Evolutionary conservation across 2,797 vertebrate species (phyloP), one percentile per base, ranked within the genome.

Genomic region (Notolepis coatsorum): DNA sequence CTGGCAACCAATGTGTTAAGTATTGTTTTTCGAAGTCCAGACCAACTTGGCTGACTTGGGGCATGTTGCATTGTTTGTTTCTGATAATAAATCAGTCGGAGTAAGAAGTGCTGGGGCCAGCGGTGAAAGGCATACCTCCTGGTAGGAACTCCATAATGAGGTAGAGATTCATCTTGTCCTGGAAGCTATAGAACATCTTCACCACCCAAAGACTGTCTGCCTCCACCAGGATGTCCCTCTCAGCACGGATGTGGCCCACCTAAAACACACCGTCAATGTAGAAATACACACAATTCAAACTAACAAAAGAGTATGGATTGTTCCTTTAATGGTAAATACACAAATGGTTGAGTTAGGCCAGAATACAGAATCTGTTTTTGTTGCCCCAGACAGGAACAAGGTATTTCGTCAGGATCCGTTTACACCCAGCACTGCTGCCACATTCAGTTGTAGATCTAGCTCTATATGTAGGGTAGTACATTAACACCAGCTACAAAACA

Each of bases 181-280:
- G 98, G 86, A 99, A 99, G 66, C 98, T 99, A 43, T 99, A 99
- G 89, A 99, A 99, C 98, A 99, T 99, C 85, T 98, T 99, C 71
- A 99, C 98, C 60, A 99, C 98, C 98, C 98, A 99, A 81, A 96
- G 82, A 61, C 97, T 99, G 88, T 99, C 98, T 12, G 97, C 98
- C 79, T 99, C 98, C 61, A 99, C 97, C 72, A 99, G 93, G 75
- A 99, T 97, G 84, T 99, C 98, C 53, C 97, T 72, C 84, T 99
- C 98, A 0, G 98, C 98, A 58, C 97, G 96, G 56, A 99, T 99
- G 71, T 99, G 98, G 67, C 97, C 98, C 52, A 99, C 95, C 98
- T 99, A 12, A 31, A 27, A 67, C 4, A 61, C 6, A 37, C 18
- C 10, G 5, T 15, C 49, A 35, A 12, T 35, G n/a, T 35, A 13